Conservation (phyloP, 2,888 invertebrate species). For the Ennomos quercinarius region DNA sequence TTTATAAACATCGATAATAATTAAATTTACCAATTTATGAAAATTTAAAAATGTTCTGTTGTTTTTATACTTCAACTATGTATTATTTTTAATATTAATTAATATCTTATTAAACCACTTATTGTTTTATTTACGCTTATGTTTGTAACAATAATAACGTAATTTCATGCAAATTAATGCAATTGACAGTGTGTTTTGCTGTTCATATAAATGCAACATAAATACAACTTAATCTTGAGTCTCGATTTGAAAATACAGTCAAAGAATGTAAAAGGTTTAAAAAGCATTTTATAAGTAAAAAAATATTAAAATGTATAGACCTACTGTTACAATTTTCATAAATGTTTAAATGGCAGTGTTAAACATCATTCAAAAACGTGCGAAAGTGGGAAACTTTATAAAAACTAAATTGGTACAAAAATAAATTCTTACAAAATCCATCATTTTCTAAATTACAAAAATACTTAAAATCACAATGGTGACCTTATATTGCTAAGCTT, state of each 20-base stretch:
- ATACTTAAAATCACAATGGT: constrained; percentile 78
- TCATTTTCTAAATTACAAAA: constrained; percentile 50
- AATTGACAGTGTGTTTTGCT: no score
- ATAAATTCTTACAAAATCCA: constrained; percentile 63
- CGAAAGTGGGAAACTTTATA: constrained; percentile 39
- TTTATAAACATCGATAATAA: constrained; percentile 43
- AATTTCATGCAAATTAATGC: no score
- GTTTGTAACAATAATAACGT: no score
- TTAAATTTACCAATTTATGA: constrained; percentile 30
- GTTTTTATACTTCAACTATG: no score
- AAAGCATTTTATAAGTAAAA: neutral
- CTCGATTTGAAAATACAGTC: no score
- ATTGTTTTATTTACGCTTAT: no score
- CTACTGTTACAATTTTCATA: constrained; percentile 6
- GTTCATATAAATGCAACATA: no score
- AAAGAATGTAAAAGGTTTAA: neutral
- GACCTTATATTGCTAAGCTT: constrained; percentile 63
- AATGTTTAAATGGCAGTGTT: constrained; percentile 69
- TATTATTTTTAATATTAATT: constrained; percentile 29
- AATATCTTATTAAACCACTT: neutral
- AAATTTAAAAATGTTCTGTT: constrained; percentile 16
- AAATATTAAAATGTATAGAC: neutral
- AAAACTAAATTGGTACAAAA: constrained; percentile 74
- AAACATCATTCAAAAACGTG: constrained; percentile 42
- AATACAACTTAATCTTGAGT: no score